Conservation (phyloP, 1,140 invertebrate species). For the Procambarus virginalis region DNA sequence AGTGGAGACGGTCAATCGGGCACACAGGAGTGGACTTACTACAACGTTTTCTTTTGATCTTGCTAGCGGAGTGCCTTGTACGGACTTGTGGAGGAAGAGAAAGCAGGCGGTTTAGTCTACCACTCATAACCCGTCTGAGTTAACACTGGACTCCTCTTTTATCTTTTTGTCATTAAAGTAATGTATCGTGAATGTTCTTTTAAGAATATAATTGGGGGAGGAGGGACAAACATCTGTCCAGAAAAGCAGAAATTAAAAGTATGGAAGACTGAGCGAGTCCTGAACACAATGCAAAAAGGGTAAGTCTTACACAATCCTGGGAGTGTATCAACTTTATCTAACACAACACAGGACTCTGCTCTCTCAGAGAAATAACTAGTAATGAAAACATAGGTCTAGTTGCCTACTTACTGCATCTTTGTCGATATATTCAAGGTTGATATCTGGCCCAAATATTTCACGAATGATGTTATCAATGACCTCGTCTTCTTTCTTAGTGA, state of each 20-base stretch:
- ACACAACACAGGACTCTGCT: neutral
- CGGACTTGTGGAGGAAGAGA: constrained; percentile 58
- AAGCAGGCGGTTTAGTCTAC: constrained; percentile 13
- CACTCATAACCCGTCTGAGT: neutral
- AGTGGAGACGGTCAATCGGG: neutral
- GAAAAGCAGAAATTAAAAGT: neutral
- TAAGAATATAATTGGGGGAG: neutral
- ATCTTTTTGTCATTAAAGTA: neutral
- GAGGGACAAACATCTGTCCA: neutral
- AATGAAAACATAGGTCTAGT: constrained; percentile 9
- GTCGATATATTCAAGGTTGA: constrained; percentile 73
- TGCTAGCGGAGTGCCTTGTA: constrained; percentile 58
- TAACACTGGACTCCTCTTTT: neutral
- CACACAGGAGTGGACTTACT: constrained; percentile 49
- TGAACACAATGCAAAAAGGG: neutral
- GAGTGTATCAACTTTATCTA: neutral
- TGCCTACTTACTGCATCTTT: constrained; percentile 72
- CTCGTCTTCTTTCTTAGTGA: constrained; percentile 70
- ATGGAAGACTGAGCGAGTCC: neutral
- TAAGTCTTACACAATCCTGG: neutral
- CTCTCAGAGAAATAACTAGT: constrained; percentile 10
- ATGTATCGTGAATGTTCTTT: neutral
- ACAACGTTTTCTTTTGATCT: constrained; percentile 67
- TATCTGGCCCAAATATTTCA: constrained; percentile 72
- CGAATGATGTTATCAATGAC: constrained; percentile 73